Percentiles rank a stretch among this genome's conserved stretches.
Evolutionary conservation across 2,888 invertebrate genomes (phyloP).

Genomic region (Rhagophthalmus giganteus): DNA sequence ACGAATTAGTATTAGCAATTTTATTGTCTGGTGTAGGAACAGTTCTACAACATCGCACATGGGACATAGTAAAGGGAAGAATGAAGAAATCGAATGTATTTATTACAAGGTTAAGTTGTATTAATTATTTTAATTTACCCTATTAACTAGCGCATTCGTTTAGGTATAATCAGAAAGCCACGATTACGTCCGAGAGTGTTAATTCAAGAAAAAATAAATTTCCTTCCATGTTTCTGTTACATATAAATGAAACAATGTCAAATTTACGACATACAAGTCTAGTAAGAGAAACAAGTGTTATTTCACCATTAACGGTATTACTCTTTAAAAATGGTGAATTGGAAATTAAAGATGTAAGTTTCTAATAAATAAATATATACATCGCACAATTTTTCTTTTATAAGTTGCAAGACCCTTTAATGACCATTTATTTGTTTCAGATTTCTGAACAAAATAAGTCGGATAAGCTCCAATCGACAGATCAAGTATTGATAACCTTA

Average conservation of each 20-base stretch:
- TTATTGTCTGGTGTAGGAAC: constrained; percentile 64
- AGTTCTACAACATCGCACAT: constrained; percentile 56
- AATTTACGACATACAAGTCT: constrained; percentile 59
- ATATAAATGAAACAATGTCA: constrained; percentile 63
- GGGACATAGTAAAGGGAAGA: constrained; percentile 60
- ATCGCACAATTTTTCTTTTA: constrained; percentile 3
- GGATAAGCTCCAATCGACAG: constrained; percentile 30
- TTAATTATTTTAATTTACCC: too few relatives aligned
- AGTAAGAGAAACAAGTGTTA: constrained; percentile 61
- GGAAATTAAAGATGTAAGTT: constrained; percentile 43
- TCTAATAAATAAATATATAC: constrained; percentile 1
- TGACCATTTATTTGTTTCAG: constrained; percentile 38
- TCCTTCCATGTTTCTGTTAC: constrained; percentile 58
- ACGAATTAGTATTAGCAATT: constrained; percentile 62
- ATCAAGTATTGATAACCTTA: constrained; percentile 47
- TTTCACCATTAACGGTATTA: constrained; percentile 63
- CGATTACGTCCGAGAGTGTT: constrained; percentile 66
- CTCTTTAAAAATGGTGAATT: constrained; percentile 57
- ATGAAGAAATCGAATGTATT: constrained; percentile 55
- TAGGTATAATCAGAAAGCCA: constrained; percentile 62
- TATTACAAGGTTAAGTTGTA: constrained; percentile 58
- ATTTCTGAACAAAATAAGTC: constrained; percentile 29
- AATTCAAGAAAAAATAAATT: constrained; percentile 59
- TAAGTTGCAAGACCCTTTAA: too few relatives aligned
- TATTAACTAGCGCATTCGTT: constrained; percentile 6